These are phyloP conservation scores for Dryoscopus gambensis DNA, from an alignment of 2,113 vertebrate species.

Conservation along the genomic window DNA sequence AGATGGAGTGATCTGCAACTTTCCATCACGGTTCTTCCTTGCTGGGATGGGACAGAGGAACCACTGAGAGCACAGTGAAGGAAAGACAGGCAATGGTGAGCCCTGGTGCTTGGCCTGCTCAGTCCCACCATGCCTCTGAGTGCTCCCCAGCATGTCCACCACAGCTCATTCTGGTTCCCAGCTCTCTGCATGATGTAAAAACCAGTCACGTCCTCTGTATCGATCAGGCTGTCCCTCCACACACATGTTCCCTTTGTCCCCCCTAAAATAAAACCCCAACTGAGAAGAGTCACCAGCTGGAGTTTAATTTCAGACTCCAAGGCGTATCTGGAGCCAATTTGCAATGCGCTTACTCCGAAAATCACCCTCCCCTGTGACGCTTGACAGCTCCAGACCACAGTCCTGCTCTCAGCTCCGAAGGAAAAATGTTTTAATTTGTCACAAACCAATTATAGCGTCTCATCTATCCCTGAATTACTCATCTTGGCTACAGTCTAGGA, in stretches of 20 bases:
- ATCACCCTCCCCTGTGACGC: constrained; percentile 42
- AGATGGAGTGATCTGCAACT: background rate
- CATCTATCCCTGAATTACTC: constrained; percentile 68
- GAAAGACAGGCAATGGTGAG: background rate
- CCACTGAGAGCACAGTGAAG: background rate
- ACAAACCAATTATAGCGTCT: constrained; percentile 70
- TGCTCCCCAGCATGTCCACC: background rate
- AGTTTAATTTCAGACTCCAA: constrained; percentile 53
- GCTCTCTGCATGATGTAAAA: background rate
- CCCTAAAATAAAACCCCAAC: background rate
- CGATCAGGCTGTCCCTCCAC: background rate
- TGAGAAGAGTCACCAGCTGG: constrained; percentile 23
- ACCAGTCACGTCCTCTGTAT: background rate
- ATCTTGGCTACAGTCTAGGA: constrained; percentile 65
- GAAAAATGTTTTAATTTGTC: constrained; percentile 69
- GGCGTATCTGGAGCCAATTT: constrained; percentile 54
- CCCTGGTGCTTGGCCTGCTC: background rate
- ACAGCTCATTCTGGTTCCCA: accelerated
- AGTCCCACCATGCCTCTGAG: background rate
- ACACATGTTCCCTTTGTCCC: background rate
- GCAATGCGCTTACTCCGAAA: constrained; percentile 46
- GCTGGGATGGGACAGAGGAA: background rate
- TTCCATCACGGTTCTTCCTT: background rate
- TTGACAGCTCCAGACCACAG: constrained; percentile 66
- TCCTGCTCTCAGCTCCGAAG: constrained; percentile 59